phyloP scores from a whole-genome alignment of 2,888 invertebrate species.

The Hydraecia micacea region DNA sequence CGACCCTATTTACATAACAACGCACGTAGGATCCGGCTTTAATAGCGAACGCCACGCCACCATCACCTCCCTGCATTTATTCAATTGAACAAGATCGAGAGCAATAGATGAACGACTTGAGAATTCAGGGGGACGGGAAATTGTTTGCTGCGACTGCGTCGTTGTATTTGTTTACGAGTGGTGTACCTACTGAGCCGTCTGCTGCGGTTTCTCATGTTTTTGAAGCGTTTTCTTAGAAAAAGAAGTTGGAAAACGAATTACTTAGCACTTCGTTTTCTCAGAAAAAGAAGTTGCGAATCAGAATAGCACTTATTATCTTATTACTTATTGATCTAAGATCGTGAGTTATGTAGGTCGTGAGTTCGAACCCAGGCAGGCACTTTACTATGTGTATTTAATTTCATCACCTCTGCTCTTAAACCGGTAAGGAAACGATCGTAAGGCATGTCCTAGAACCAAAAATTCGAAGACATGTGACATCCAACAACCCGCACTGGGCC shows the following conservation, averaged over 20 bases:
- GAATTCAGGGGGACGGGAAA: constrained; percentile 70
- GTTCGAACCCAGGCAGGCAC: neutral
- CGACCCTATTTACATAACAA: constrained; percentile 83
- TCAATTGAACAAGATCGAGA: constrained; percentile 86
- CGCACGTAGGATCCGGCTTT: constrained; percentile 75
- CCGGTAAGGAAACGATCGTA: neutral
- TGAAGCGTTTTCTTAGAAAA: constrained; percentile 5
- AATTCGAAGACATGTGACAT: neutral
- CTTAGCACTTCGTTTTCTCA: neutral
- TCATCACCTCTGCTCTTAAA: neutral
- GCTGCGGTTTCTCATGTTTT: constrained; percentile 9
- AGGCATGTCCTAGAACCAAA: neutral
- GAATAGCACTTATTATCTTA: neutral
- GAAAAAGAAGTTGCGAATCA: neutral
- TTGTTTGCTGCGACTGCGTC: constrained; percentile 51
- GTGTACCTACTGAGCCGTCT: constrained; percentile 25
- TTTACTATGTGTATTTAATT: neutral
- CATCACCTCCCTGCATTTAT: constrained; percentile 81
- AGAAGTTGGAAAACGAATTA: neutral
- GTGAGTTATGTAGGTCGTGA: too few species aligned
- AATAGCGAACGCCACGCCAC: constrained; percentile 73
- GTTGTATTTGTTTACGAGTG: constrained; percentile 51
- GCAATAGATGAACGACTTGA: constrained; percentile 82
- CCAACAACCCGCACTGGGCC: neutral
- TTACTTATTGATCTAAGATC: neutral